Conservation (phyloP, 2,797 vertebrate species). For the Streptopelia turtur region DNA sequence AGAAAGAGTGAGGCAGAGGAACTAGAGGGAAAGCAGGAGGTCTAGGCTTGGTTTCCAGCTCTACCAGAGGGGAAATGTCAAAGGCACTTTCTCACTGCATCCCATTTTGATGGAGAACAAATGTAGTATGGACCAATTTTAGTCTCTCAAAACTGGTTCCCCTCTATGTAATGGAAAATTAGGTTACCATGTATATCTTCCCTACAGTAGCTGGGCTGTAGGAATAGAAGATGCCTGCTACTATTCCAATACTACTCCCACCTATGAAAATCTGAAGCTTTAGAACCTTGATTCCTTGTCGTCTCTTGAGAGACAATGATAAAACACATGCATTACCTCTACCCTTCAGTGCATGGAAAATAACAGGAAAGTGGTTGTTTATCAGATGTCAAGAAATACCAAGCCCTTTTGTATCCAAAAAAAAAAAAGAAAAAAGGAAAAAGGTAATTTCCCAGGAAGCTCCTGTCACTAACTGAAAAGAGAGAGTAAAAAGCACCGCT, state of each 20-base stretch:
- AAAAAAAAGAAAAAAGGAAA: constrained; percentile 42
- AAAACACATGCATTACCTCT: constrained; percentile 71
- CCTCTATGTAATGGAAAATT: not conserved
- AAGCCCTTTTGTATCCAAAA: constrained; percentile 70
- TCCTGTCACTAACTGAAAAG: constrained; percentile 71
- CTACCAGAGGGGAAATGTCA: not conserved
- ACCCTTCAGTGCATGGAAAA: constrained; percentile 37
- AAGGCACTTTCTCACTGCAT: not conserved
- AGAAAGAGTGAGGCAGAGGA: rapidly evolving
- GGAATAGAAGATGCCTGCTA: not conserved
- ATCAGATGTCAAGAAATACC: constrained; percentile 70
- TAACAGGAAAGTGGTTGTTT: constrained; percentile 72
- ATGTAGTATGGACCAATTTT: rapidly evolving
- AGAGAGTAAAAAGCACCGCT: constrained; percentile 42
- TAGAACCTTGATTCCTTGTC: constrained; percentile 32
- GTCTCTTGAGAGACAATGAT: constrained; percentile 67
- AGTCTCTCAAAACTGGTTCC: not conserved
- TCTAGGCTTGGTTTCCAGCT: not conserved
- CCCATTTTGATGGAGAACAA: not conserved
- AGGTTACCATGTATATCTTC: not conserved
- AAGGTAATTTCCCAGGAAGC: constrained; percentile 76
- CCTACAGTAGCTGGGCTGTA: too few species aligned
- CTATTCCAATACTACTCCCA: not conserved
- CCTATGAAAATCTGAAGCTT: not conserved
- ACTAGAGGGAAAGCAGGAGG: not conserved